phyloP scores from a whole-genome alignment of 2,113 vertebrate species.

The Indri indri region DNA sequence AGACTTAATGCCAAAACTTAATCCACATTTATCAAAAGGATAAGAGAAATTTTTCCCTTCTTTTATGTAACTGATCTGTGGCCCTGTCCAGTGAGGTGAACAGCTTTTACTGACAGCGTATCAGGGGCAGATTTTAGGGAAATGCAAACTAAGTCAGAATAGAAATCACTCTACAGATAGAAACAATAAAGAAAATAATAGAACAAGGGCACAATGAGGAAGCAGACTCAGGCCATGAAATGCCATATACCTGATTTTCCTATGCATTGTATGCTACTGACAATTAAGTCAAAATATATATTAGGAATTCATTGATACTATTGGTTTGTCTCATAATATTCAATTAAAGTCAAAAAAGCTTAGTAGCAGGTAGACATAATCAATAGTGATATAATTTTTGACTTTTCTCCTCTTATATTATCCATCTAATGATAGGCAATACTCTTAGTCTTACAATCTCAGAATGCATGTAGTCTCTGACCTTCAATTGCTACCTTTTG shows the following conservation, averaged over 20 bases:
- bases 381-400: not conserved
- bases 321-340: not conserved
- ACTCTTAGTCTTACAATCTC: not conserved
- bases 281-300: not conserved
- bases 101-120: not conserved
- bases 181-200: not conserved
- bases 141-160: not conserved
- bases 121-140: not conserved
- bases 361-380: not conserved
- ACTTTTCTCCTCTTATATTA: not conserved
- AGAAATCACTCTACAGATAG: not conserved
- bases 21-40: conserved; percentile 35
- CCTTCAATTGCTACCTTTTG: not conserved
- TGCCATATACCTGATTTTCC: not conserved
- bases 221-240: not conserved
- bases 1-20: not conserved
- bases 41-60: not conserved
- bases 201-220: not conserved
- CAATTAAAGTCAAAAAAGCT: not conserved
- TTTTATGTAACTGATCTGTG: not conserved
- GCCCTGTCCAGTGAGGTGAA: not conserved
- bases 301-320: not conserved
- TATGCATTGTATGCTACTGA: not conserved
- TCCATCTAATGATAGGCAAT: not conserved
- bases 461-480: not conserved